Evolutionary conservation across 2,888 invertebrate genomes (phyloP).

Genomic region (Arrhopalites spinosus): DNA sequence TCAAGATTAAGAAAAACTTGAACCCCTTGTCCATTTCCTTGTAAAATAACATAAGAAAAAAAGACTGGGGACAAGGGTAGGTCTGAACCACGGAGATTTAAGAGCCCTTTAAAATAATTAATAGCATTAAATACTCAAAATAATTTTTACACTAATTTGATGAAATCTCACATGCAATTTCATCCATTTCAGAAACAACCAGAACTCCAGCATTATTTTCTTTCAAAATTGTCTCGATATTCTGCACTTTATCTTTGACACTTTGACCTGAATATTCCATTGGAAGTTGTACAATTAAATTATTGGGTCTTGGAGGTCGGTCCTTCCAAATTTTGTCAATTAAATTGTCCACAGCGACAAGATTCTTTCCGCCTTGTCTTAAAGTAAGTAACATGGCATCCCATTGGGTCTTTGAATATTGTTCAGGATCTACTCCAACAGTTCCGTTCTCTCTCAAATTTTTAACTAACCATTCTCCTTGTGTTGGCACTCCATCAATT

Average conservation of each 20-base stretch:
- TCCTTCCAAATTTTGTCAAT: constrained; percentile 75
- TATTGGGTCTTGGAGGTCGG: constrained; percentile 17
- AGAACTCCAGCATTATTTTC: constrained; percentile 68
- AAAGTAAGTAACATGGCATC: constrained; percentile 65
- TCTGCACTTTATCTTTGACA: constrained; percentile 66
- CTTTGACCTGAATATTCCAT: constrained; percentile 24
- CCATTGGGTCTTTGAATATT: constrained; percentile 72
- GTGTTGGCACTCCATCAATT: constrained; percentile 6
- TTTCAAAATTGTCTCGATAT: constrained; percentile 68
- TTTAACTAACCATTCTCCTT: constrained; percentile 19
- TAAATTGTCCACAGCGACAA: constrained; percentile 74
- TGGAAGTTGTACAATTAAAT: background rate
- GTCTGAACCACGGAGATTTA: constrained; percentile 87
- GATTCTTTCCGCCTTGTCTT: constrained; percentile 66
- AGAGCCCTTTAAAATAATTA: constrained; percentile 66
- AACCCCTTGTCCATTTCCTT: background rate
- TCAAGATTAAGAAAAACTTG: constrained; percentile 38
- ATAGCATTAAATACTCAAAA: background rate
- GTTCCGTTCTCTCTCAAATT: constrained; percentile 68
- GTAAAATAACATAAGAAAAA: constrained; percentile 68
- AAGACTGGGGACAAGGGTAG: constrained; percentile 86
- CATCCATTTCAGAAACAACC: constrained; percentile 78
- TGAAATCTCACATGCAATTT: constrained; percentile 72
- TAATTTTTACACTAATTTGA: background rate
- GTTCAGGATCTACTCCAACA: constrained; percentile 78